Evolutionary conservation across 2,888 invertebrate species (phyloP).

Genomic region (Antheraea assamensis): DNA sequence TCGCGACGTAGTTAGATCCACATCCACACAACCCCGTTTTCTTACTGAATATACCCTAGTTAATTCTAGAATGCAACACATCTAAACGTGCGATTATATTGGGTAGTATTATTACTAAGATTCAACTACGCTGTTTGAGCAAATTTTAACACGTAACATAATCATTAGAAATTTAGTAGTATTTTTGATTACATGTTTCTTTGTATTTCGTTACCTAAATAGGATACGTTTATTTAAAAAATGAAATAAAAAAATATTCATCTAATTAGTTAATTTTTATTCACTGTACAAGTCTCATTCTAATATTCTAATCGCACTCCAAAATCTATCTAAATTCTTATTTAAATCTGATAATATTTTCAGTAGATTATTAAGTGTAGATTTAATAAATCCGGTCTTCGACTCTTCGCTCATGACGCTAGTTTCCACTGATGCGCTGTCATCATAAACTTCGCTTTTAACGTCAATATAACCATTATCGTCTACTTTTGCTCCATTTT

Average conservation of each 20-base stretch:
- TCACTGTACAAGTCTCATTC: slow-evolving; percentile 44
- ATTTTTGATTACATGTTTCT: not conserved
- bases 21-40: too few species aligned
- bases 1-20: too few species aligned
- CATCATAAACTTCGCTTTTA: slow-evolving; percentile 52
- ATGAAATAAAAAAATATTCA: not conserved
- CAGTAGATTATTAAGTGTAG: slow-evolving; percentile 56
- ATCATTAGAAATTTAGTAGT: not conserved
- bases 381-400: slow-evolving; percentile 52
- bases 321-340: slow-evolving; percentile 62
- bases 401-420: slow-evolving; percentile 38
- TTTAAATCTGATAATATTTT: slow-evolving; percentile 62
- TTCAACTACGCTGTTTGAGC: not conserved
- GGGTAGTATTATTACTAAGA: too few species aligned
- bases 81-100: too few species aligned
- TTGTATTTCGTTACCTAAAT: not conserved
- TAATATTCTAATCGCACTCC: slow-evolving; percentile 59
- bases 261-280: not conserved
- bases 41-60: too few species aligned
- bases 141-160: not conserved
- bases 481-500: slow-evolving; percentile 33
- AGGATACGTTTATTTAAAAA: not conserved
- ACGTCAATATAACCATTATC: slow-evolving; percentile 32
- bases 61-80: too few species aligned
- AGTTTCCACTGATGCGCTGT: slow-evolving; percentile 45